Conservation (phyloP, 2,888 invertebrate genomes). For the Macrosiphum euphorbiae region DNA sequence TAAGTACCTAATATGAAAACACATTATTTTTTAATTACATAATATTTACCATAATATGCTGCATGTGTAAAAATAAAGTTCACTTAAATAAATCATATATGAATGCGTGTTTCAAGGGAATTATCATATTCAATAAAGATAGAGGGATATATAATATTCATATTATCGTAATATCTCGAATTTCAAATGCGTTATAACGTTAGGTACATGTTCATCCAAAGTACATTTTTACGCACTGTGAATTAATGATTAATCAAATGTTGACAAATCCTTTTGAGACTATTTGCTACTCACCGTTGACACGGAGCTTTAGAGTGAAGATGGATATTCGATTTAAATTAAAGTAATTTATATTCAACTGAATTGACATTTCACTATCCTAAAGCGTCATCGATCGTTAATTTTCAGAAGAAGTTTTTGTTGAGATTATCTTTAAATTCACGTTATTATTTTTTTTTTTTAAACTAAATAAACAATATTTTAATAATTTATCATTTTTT, state of each 20-base stretch:
- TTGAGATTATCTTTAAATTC: conserved; percentile 27
- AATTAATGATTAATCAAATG: conserved; percentile 60
- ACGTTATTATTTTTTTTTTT: background rate
- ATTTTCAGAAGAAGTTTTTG: conserved; percentile 35
- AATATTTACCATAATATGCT: background rate
- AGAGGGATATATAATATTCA: background rate
- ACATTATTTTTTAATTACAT: background rate
- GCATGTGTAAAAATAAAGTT: background rate
- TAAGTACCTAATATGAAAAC: background rate
- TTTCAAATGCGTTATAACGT: conserved; percentile 13
- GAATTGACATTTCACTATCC: conserved; percentile 49
- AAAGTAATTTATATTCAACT: conserved; percentile 60
- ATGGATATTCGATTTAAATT: conserved; percentile 60
- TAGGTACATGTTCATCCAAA: conserved; percentile 15
- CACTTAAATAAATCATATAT: background rate
- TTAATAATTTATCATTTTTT: conserved; percentile 5
- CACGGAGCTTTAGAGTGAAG: conserved; percentile 52
- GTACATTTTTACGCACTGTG: conserved; percentile 33
- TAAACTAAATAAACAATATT: background rate
- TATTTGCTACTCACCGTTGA: conserved; percentile 52
- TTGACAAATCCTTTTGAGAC: conserved; percentile 57
- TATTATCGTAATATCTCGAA: background rate
- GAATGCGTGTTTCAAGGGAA: background rate
- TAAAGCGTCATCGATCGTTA: conserved; percentile 57
- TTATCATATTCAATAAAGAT: background rate